A percentile compares a stretch with the other conserved stretches of the same genome.
Evolutionary conservation across 1,140 invertebrate species (phyloP).

Genomic region (Orchesella cincta): DNA sequence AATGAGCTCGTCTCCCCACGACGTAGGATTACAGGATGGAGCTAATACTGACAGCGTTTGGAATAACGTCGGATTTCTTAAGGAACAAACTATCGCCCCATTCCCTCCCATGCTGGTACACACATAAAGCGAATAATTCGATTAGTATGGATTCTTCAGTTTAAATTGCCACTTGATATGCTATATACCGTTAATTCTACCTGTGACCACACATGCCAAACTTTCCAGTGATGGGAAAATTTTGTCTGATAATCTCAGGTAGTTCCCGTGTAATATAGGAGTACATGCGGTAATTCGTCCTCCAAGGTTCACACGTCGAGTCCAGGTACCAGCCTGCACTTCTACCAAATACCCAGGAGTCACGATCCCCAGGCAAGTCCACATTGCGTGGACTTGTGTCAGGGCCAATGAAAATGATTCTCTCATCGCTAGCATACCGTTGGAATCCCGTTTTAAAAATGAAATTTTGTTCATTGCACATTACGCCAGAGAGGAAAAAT

Average conservation of each 20-base stretch:
- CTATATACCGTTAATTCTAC: constrained; percentile 30
- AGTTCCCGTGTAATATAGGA: constrained; percentile 91
- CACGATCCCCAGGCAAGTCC: constrained; percentile 84
- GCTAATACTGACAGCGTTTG: constrained; percentile 91
- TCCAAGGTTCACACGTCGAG: constrained; percentile 87
- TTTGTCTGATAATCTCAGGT: constrained; percentile 70
- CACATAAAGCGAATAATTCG: background rate
- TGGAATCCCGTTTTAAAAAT: constrained; percentile 93
- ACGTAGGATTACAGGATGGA: constrained; percentile 85
- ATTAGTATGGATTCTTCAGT: too few relatives aligned
- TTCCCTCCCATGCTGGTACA: constrained; percentile 89
- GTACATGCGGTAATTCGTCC: constrained; percentile 92
- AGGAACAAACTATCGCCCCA: constrained; percentile 85
- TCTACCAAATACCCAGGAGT: constrained; percentile 88
- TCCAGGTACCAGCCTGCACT: constrained; percentile 96
- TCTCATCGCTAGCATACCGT: constrained; percentile 76
- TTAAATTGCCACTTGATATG: background rate
- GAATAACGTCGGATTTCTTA: constrained; percentile 89
- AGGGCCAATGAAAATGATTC: constrained; percentile 82
- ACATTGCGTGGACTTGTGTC: constrained; percentile 90
- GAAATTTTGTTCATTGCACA: constrained; percentile 95
- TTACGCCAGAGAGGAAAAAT: constrained; percentile 87
- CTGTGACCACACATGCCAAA: constrained; percentile 53
- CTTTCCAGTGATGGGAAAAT: constrained; percentile 65
- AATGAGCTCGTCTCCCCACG: constrained; percentile 88